Conservation (phyloP, 2,113 vertebrate species). For the Gadus chalcogrammus region DNA sequence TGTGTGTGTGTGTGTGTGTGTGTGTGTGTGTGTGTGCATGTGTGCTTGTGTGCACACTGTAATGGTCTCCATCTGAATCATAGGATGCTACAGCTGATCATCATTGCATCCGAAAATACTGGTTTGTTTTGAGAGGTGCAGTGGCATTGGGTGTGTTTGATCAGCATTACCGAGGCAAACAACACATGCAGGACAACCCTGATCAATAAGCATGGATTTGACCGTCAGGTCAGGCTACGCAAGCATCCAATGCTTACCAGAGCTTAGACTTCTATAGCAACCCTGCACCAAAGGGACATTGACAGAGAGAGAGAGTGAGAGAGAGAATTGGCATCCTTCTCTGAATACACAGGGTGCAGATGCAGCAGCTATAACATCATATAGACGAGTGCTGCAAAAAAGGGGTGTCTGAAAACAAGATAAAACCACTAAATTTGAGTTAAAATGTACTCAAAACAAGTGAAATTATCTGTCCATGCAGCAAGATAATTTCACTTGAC, state of each 20-base stretch:
- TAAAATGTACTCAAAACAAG: too few species aligned
- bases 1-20: slow-evolving; percentile 22
- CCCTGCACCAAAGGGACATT: slow-evolving; percentile 16
- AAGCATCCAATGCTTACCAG: slow-evolving; percentile 29
- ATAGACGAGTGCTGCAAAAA: too few species aligned
- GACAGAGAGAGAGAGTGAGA: slow-evolving; percentile 18
- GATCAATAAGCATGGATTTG: slow-evolving; percentile 46
- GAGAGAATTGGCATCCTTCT: neutral
- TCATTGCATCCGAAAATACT: slow-evolving; percentile 3
- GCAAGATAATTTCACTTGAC: too few species aligned
- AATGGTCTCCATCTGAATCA: neutral
- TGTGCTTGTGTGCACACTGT: neutral
- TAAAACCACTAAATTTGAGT: too few species aligned
- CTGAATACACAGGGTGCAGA: too few species aligned
- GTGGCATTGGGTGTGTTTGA: slow-evolving; percentile 23
- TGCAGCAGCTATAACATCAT: too few species aligned
- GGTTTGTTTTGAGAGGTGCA: slow-evolving; percentile 4
- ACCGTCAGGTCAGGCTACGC: slow-evolving; percentile 48
- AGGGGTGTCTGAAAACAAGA: too few species aligned
- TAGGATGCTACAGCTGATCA: neutral
- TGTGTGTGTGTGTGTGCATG: slow-evolving; percentile 23
- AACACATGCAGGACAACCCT: neutral
- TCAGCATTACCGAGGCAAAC: slow-evolving; percentile 27
- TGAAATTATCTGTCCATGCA: too few species aligned
- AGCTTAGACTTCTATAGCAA: slow-evolving; percentile 11